Evolutionary conservation across 2,888 invertebrate species (phyloP).

Genomic region (Choristoneura rosaceana): DNA sequence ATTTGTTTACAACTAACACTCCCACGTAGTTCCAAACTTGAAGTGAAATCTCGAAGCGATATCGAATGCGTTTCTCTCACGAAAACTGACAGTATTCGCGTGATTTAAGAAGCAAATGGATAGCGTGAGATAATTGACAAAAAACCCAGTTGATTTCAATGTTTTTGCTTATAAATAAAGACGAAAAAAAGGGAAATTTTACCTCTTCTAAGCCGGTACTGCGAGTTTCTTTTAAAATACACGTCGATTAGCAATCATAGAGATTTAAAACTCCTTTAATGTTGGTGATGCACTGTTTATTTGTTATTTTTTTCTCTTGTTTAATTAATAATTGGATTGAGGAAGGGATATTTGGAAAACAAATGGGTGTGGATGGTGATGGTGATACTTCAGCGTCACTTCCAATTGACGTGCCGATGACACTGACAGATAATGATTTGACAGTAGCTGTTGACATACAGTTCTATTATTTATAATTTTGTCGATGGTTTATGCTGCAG

Average conservation of each 20-base stretch:
- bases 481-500: conserved; percentile 2
- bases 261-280: conserved; percentile 10
- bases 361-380: conserved; percentile 38
- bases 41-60: conserved; percentile 9
- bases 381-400: conserved; percentile 29
- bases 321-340: conserved; percentile 18
- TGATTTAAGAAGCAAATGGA: conserved; percentile 17
- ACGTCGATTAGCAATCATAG: conserved; percentile 35
- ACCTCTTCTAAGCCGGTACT: conserved; percentile 54
- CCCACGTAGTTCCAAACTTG: conserved; percentile 33
- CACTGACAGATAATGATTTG: not conserved
- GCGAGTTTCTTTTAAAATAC: conserved; percentile 42
- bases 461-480: conserved; percentile 3
- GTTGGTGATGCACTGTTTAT: conserved; percentile 11
- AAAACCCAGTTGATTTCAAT: conserved; percentile 31
- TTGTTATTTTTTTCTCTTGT: not conserved
- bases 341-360: conserved; percentile 40
- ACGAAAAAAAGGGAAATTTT: conserved; percentile 49
- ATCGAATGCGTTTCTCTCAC: conserved; percentile 17
- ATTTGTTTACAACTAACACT: conserved; percentile 31
- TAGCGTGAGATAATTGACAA: conserved; percentile 35
- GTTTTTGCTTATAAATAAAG: conserved; percentile 28
- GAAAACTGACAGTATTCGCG: conserved; percentile 27
- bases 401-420: conserved; percentile 39
- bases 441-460: not conserved